Evolutionary conservation across 2,797 vertebrate species (phyloP).

Genomic region (Sarcophilus harrisii): DNA sequence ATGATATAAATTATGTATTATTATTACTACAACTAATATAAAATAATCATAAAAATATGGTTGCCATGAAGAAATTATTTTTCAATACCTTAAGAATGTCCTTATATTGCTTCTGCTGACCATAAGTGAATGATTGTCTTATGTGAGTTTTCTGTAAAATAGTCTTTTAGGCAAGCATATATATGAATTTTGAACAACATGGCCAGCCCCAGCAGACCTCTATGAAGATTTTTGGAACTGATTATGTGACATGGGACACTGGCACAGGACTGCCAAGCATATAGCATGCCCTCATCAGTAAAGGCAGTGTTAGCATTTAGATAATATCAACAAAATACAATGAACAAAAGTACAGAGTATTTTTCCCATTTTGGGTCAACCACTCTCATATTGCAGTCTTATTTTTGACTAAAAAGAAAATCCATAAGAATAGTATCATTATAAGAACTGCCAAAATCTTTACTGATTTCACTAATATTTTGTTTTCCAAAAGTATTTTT

Average conservation of each 20-base stretch:
- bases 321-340: neutral
- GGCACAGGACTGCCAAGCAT: neutral
- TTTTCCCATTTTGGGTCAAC: neutral
- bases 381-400: neutral
- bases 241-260: neutral
- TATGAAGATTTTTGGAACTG: neutral
- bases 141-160: neutral
- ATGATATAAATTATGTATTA: neutral
- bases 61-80: neutral
- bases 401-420: neutral
- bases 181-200: neutral
- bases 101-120: neutral
- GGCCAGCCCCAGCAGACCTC: neutral
- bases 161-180: neutral
- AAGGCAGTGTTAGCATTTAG: neutral
- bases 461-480: neutral
- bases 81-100: neutral
- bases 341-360: neutral
- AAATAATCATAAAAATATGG: neutral
- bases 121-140: neutral
- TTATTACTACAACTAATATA: neutral
- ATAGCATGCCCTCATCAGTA: neutral
- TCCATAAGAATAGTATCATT: neutral
- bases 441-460: neutral
- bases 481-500: neutral